Base-by-base conservation (phyloP, 53 echinoderm and acorn worm species). In the Patiria pectinifera region DNA sequence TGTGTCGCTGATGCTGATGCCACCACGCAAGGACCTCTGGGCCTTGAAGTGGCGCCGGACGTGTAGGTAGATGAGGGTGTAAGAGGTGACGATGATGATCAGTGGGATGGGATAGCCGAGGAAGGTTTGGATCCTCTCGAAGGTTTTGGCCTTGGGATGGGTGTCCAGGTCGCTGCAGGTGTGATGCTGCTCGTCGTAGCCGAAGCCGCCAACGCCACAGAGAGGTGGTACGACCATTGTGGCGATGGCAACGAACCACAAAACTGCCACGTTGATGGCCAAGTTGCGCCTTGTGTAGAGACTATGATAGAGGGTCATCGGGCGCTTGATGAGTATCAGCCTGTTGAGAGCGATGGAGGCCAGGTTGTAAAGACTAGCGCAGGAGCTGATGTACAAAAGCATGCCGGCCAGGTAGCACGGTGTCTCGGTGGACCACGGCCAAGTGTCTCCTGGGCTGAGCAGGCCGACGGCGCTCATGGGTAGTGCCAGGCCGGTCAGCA, bases 341-440 rank as follows among this genome's bases (percentile, higher is more conserved):
- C 94, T 82, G 80, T 94, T 94, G 11, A 94, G 82, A 14, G 94
- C 87, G 60, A 94, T 94, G 8, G 87, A 66, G 45, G 94, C 94
- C 46, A 94, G 88, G 76, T 92, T 94, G 84, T 82, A 81, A 45
- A 94, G 87, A 61, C 94, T 94, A 1, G 76, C 84, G 35, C 92
- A 82, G 14, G 92, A 78, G 6, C 94, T 88, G 15, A 71, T 82
- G 76, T 83, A 85, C 16, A 94, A 16, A 13, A 92, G 62, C n/a
- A 83, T 69, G 3, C 94, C 94, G 45, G 77, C 94, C 1, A 92
- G n/a, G 83, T 53, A 76, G 83, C 94, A 94, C 25, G 92, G 66
- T 10, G 77, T 9, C 35, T 92, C 92, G 6, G 92, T 76, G n/a
- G 84, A 59, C 75, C 87, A 61, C 62, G 94, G 94, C 94, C 94